phyloP scores from a whole-genome alignment of 1,140 invertebrate genomes.

The Caenorhabditis latens region DNA sequence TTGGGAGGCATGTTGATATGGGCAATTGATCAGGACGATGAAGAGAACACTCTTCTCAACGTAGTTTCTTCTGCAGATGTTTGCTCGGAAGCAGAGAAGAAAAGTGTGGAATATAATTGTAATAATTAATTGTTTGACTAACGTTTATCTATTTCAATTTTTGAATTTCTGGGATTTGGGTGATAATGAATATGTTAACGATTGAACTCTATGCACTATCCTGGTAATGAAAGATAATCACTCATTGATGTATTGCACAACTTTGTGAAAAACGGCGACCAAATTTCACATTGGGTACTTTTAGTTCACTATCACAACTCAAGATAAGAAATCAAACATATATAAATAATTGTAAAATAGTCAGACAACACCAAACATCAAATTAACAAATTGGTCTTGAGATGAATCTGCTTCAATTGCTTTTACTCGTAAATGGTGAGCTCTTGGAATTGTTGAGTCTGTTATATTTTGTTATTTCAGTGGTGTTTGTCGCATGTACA shows the following conservation, averaged over 20 bases:
- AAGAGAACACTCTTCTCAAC: slow-evolving; percentile 67
- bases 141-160: too few relatives aligned
- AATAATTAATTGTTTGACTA: too few relatives aligned
- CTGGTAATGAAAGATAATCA: too few relatives aligned
- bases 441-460: neutral
- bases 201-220: too few relatives aligned
- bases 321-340: neutral
- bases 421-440: neutral
- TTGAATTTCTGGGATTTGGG: too few relatives aligned
- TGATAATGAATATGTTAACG: too few relatives aligned
- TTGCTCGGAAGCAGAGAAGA: neutral
- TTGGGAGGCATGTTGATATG: slow-evolving; percentile 88
- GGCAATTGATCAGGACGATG: slow-evolving; percentile 92
- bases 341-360: neutral
- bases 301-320: neutral
- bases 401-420: neutral
- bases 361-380: neutral
- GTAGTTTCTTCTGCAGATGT: slow-evolving; percentile 32
- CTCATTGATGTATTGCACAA: slow-evolving; percentile 16
- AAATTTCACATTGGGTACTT: neutral
- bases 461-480: neutral
- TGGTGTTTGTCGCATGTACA: neutral
- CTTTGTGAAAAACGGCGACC: neutral
- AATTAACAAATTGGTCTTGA: neutral
- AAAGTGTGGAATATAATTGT: neutral